These are phyloP conservation scores for Schizothorax lantsangensis DNA, from an alignment of 2,797 vertebrate genomes.

Conservation along the genomic window DNA sequence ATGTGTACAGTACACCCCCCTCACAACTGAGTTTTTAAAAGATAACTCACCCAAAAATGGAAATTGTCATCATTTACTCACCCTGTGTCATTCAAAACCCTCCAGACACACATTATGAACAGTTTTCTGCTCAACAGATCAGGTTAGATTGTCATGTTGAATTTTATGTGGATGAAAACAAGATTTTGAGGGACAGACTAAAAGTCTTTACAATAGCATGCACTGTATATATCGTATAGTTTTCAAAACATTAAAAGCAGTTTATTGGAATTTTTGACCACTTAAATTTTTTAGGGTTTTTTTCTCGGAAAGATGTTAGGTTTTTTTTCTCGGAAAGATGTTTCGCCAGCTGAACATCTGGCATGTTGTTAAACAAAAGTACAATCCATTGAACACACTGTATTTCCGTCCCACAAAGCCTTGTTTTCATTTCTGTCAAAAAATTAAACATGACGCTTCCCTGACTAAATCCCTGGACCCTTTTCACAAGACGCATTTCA, in stretches of 20 bases:
- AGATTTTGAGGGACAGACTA: not conserved
- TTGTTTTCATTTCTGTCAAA: not conserved
- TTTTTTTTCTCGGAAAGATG: not conserved
- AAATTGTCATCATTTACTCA: slow-evolving; percentile 8
- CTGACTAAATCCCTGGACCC: not conserved
- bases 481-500: not conserved
- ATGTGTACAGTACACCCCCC: not conserved
- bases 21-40: not conserved
- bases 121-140: not conserved
- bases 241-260: not conserved
- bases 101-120: not conserved
- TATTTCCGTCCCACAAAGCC: not conserved
- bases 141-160: not conserved
- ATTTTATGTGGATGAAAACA: not conserved
- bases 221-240: not conserved
- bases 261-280: not conserved
- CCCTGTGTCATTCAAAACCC: not conserved
- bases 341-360: not conserved
- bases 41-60: not conserved
- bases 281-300: too few relatives aligned
- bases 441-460: not conserved
- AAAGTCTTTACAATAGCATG: not conserved
- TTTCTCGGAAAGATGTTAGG: not conserved
- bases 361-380: not conserved
- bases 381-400: not conserved